Evolutionary conservation across 2,797 vertebrate species (phyloP).

Genomic region (Pygocentrus nattereri): DNA sequence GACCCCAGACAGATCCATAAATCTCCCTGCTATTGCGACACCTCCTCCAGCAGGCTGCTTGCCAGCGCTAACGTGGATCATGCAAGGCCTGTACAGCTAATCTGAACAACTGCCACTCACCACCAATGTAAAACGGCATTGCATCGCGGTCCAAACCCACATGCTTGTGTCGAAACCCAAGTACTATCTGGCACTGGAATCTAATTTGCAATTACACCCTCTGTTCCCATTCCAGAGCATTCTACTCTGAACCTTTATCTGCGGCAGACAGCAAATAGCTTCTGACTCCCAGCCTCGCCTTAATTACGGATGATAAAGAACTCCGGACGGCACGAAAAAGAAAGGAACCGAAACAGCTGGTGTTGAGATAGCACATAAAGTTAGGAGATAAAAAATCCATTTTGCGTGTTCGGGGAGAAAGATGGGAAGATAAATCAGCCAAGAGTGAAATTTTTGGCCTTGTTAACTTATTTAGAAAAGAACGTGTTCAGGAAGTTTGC

Average conservation of each 20-base stretch:
- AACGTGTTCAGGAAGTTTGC: background rate
- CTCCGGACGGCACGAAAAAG: slow-evolving; percentile 26
- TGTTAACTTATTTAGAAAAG: background rate
- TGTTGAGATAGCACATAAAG: slow-evolving; percentile 37
- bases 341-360: slow-evolving; percentile 29
- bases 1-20: slow-evolving; percentile 10
- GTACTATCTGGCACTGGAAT: slow-evolving; percentile 24
- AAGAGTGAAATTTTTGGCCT: background rate
- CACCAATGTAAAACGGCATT: background rate
- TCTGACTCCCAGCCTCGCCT: slow-evolving; percentile 39
- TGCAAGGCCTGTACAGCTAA: background rate
- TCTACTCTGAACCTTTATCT: slow-evolving; percentile 28
- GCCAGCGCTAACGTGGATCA: background rate
- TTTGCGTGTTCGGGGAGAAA: background rate
- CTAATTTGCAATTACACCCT: slow-evolving; percentile 45
- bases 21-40: background rate
- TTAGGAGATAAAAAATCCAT: slow-evolving; percentile 41
- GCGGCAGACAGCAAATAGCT: slow-evolving; percentile 42
- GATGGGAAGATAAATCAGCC: slow-evolving; percentile 20
- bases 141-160: background rate
- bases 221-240: slow-evolving; percentile 26
- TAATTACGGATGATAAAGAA: slow-evolving; percentile 55
- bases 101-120: slow-evolving; percentile 1
- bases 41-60: background rate
- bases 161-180: background rate